phyloP scores from a whole-genome alignment of 2,797 vertebrate genomes.

The Molossus alvarezi region DNA sequence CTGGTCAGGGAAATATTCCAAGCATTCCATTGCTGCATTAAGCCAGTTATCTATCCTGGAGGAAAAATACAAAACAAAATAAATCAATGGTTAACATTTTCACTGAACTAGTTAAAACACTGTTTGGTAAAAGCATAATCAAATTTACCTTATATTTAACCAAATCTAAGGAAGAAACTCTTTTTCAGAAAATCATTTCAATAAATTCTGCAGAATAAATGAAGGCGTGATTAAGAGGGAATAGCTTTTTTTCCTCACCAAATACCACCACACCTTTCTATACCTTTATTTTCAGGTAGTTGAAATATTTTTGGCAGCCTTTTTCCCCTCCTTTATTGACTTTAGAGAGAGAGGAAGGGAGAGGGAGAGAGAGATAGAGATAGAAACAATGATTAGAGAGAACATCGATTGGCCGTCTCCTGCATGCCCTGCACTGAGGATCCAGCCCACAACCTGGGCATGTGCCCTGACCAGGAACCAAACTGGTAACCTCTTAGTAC shows the following conservation, averaged over 20 bases:
- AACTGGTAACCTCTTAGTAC: no score
- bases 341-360: no score
- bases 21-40: constrained; percentile 92
- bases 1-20: constrained; percentile 95
- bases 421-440: no score
- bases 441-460: no score
- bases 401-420: no score
- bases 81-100: constrained; percentile 68
- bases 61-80: constrained; percentile 66
- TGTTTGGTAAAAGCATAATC: constrained; percentile 11
- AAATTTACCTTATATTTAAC: background rate
- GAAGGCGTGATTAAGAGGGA: background rate
- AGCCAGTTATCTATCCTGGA: constrained; percentile 93
- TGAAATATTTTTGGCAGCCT: background rate
- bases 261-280: background rate
- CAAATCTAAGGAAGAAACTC: background rate
- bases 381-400: no score
- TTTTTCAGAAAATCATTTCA: constrained; percentile 4
- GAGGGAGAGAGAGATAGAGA: no score
- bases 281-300: background rate
- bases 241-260: background rate
- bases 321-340: background rate
- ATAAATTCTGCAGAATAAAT: background rate
- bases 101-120: constrained; percentile 24
- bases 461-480: no score